Conservation (phyloP, 2,888 invertebrate species). For the Drosophila sordidapex region DNA sequence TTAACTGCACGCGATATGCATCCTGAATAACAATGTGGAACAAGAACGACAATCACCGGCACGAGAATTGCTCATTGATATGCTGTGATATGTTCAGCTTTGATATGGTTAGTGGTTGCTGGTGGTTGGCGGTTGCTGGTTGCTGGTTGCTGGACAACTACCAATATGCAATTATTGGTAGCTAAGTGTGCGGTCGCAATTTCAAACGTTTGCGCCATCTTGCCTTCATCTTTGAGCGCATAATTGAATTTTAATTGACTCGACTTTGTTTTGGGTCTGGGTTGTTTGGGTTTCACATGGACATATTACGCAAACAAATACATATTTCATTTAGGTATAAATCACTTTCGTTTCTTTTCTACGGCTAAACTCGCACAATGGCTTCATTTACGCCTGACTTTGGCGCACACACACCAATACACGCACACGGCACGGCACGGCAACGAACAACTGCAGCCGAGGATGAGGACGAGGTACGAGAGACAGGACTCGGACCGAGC, state of each 20-base stretch:
- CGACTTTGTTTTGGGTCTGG: slow-evolving; percentile 5
- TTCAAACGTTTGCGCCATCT: slow-evolving; percentile 75
- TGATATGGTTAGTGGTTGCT: slow-evolving; percentile 53
- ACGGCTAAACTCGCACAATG: slow-evolving; percentile 67
- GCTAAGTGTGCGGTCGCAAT: slow-evolving; percentile 58
- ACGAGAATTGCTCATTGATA: slow-evolving; percentile 48
- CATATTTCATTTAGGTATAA: slow-evolving; percentile 68
- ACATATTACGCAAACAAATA: slow-evolving; percentile 49
- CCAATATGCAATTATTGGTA: slow-evolving; percentile 3
- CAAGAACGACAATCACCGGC: slow-evolving; percentile 48
- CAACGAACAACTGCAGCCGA: slow-evolving; percentile 6
- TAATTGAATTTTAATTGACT: slow-evolving; percentile 76
- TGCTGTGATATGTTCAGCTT: slow-evolving; percentile 26
- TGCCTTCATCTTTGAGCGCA: slow-evolving; percentile 70
- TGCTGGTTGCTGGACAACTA: neutral
- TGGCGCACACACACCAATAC: slow-evolving; percentile 41
- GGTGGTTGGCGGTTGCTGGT: neutral
- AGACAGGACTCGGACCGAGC: slow-evolving; percentile 33
- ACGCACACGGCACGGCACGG: slow-evolving; percentile 19
- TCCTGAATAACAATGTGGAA: slow-evolving; percentile 28
- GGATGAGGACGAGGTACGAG: slow-evolving; percentile 24
- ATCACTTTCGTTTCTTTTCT: slow-evolving; percentile 68
- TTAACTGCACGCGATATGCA: slow-evolving; percentile 54
- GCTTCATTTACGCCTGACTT: slow-evolving; percentile 65
- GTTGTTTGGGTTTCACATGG: slow-evolving; percentile 42